Evolutionary conservation across 1,140 invertebrate genomes (phyloP).

Genomic region (Asbolus verrucosus): DNA sequence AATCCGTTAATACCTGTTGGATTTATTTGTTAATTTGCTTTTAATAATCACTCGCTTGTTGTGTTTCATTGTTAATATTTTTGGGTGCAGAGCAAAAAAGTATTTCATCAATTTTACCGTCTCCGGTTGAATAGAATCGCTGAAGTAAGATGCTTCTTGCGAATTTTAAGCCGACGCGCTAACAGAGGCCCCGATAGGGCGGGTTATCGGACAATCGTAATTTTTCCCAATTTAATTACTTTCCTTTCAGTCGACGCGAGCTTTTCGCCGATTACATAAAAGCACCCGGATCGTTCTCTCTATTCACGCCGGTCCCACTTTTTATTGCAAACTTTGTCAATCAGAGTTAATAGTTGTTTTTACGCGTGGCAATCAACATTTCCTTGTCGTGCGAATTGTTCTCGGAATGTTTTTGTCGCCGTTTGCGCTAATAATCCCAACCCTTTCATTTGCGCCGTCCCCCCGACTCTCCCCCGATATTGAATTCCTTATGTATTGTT

Average conservation of each 20-base stretch:
- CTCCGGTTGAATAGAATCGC: background rate
- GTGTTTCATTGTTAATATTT: no score
- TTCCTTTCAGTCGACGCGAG: conserved; percentile 13
- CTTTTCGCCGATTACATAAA: conserved; percentile 12
- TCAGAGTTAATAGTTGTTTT: conserved; percentile 43
- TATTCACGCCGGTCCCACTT: background rate
- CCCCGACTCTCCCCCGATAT: background rate
- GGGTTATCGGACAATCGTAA: conserved; percentile 4
- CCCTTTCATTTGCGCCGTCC: conserved; percentile 16
- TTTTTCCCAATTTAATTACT: conserved; percentile 27
- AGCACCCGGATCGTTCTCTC: background rate
- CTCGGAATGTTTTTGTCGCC: conserved; percentile 35
- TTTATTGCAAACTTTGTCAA: conserved; percentile 44
- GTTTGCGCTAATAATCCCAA: conserved; percentile 25
- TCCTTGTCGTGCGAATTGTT: conserved; percentile 40
- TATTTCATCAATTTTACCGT: background rate
- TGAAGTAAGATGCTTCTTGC: background rate
- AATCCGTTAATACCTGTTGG: no score
- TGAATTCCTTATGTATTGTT: conserved; percentile 42
- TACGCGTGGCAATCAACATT: conserved; percentile 36
- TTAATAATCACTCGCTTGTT: no score
- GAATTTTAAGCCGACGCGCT: conserved; percentile 1
- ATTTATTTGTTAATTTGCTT: no score
- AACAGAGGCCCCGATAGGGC: background rate
- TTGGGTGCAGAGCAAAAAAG: no score